Conservation (phyloP, 2,888 invertebrate species). For the Lasioglossum figueresi region DNA sequence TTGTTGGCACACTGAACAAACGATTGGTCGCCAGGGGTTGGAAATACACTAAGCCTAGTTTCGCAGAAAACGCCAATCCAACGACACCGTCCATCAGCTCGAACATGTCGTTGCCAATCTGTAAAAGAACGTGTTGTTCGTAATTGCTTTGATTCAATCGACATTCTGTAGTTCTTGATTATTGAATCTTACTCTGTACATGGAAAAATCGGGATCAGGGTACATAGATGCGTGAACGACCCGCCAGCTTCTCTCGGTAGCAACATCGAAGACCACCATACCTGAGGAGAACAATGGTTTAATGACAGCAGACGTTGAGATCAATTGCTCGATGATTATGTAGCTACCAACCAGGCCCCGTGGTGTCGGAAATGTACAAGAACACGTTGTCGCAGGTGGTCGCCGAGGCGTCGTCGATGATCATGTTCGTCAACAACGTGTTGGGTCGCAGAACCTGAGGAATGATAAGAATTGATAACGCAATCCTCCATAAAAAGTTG, state of each 20-base stretch:
- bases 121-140: neutral
- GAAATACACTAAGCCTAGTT: conserved; percentile 87
- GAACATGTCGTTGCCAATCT: conserved; percentile 88
- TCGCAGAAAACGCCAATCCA: conserved; percentile 89
- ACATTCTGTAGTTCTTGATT: too few species aligned
- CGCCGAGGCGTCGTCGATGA: conserved; percentile 90
- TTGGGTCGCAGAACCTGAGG: conserved; percentile 88
- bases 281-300: conserved; percentile 76
- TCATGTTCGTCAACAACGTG: conserved; percentile 91
- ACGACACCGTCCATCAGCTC: conserved; percentile 91
- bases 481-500: neutral
- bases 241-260: conserved; percentile 92
- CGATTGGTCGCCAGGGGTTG: conserved; percentile 91
- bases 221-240: conserved; percentile 93
- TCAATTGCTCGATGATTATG: neutral
- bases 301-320: neutral
- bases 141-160: neutral
- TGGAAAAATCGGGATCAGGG: conserved; percentile 92
- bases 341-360: conserved; percentile 88
- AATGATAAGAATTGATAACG: neutral
- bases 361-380: conserved; percentile 92
- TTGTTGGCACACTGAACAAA: conserved; percentile 91
- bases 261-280: conserved; percentile 88
- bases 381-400: conserved; percentile 91
- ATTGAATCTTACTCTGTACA: conserved; percentile 72